Evolutionary conservation across 2,888 invertebrate genomes (phyloP), one percentile per base, ranked within the genome.

Genomic region (Macrophya annulata): DNA sequence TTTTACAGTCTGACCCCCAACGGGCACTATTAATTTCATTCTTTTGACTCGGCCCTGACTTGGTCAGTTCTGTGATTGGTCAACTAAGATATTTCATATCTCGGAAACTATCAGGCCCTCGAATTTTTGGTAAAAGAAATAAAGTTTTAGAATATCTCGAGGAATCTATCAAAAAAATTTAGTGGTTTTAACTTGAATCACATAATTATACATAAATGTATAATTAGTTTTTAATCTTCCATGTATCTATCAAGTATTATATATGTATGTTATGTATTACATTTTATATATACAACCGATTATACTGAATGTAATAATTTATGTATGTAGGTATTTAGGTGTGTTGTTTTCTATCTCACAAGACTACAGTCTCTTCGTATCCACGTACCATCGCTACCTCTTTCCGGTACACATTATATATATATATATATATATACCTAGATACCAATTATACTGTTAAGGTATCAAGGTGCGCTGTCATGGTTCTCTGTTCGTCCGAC

Each of bases 251-350:
- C 48, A 48, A 1, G 48, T 10, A 10, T 48, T 48, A 9, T 48
- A 9, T 48, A 48, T 48, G 12, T 12, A 48, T 48, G 12, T 48
- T 48, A 48, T 48, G 6, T 55, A n/a, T 55, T 55, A 25, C 25
- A 62, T 3, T 21, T 12, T 25, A 25, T 62, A 21, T 10, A 6
- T 1, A 10, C 12, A 25, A 25, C 62, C 25, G 62, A 62, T 62
- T 62, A 25, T 21, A 12, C 10, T 62, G 31, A 3, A 31, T 31
- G 31, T 31, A 31, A 31, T 31, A 62, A 62, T 62, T 62, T 62
- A 62, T 62, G 62, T 21, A 62, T 62, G 25, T 62, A 62, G 62
- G 62, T 62, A 62, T 62, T 10, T 62, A 62, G 62, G 62, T 25
- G 21, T 0, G 62, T 62, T 0, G 62, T 62, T 21, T 55, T 25